Conservation (phyloP, 2,113 vertebrate species). For the Rana temporaria region DNA sequence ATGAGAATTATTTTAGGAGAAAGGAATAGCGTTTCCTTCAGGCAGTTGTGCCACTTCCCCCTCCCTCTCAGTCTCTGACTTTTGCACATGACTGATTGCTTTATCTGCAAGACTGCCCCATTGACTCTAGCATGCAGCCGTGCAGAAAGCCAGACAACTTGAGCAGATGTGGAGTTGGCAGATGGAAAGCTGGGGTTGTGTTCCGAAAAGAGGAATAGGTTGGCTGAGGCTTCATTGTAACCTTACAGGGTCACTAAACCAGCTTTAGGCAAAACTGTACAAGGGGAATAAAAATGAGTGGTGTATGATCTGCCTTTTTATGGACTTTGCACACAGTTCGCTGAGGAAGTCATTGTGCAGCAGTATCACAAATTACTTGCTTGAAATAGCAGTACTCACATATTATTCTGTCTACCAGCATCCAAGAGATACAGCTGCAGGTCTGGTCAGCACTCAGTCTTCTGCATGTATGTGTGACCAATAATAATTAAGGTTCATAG, state of each 20-base stretch:
- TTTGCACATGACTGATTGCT: slow-evolving; percentile 55
- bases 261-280: neutral
- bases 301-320: slow-evolving; percentile 8
- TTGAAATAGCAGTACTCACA: neutral
- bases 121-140: slow-evolving; percentile 43
- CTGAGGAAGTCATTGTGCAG: neutral
- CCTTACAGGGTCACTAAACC: slow-evolving; percentile 5
- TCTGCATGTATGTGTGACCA: too few relatives aligned
- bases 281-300: slow-evolving; percentile 3
- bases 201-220: slow-evolving; percentile 21
- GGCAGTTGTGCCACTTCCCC: slow-evolving; percentile 12
- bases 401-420: neutral
- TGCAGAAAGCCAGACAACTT: slow-evolving; percentile 58
- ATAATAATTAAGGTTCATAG: too few relatives aligned
- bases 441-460: too few relatives aligned
- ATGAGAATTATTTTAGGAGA: slow-evolving; percentile 17
- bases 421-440: neutral
- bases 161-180: slow-evolving; percentile 54
- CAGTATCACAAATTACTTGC: slow-evolving; percentile 26
- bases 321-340: slow-evolving; percentile 11
- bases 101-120: slow-evolving; percentile 55
- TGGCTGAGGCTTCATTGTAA: neutral
- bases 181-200: slow-evolving; percentile 49
- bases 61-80: slow-evolving; percentile 39
- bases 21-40: slow-evolving; percentile 24